Evolutionary conservation across 2,797 vertebrate genomes (phyloP).

Genomic region (Iguana delicatissima): DNA sequence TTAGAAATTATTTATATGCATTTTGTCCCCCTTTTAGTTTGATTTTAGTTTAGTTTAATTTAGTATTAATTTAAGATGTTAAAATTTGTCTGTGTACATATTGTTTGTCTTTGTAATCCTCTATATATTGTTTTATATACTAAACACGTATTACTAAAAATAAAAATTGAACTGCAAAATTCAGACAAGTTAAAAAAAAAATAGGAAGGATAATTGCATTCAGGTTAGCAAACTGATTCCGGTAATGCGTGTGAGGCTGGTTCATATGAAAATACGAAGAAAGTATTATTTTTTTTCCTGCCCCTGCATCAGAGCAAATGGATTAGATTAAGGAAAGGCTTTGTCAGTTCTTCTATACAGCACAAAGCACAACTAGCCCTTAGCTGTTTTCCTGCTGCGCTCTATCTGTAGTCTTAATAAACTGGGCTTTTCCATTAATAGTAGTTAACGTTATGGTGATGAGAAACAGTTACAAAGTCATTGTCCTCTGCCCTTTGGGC

Average conservation of each 20-base stretch:
- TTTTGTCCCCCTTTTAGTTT: too few relatives aligned
- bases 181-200: background rate
- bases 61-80: too few relatives aligned
- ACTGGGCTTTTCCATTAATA: conserved; percentile 5
- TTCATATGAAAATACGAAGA: background rate
- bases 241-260: too few relatives aligned
- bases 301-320: background rate
- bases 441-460: background rate
- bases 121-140: too few relatives aligned
- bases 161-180: background rate
- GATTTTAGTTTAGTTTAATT: too few relatives aligned
- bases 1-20: too few relatives aligned
- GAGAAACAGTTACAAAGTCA: background rate
- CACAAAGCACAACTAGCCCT: background rate
- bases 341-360: background rate
- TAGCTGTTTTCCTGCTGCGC: background rate
- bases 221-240: too few relatives aligned
- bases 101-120: too few relatives aligned
- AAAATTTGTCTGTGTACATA: too few relatives aligned
- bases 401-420: background rate
- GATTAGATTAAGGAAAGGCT: background rate
- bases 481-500: background rate
- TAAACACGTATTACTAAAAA: too few relatives aligned
- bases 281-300: background rate
- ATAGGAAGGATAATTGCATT: background rate